A percentile compares a stretch with the other conserved stretches of the same genome.
Evolutionary conservation across 2,888 invertebrate species (phyloP).

Genomic region (Octonoba sinensis): DNA sequence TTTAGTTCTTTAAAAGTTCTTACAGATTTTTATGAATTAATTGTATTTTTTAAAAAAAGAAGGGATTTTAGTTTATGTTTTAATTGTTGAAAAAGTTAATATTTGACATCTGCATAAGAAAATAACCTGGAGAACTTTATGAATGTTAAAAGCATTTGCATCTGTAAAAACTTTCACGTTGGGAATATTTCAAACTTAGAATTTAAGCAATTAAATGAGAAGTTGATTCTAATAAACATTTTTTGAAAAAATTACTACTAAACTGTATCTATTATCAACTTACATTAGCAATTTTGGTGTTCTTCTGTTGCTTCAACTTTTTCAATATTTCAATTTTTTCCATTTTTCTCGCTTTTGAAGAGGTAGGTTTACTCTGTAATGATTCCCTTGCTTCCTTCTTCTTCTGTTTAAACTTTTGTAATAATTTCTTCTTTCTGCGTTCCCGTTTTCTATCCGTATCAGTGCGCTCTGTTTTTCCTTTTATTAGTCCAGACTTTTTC

Average conservation of each 20-base stretch:
- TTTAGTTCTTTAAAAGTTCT: no score
- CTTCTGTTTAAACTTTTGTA: constrained; percentile 72
- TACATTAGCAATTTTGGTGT: constrained; percentile 76
- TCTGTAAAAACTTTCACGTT: no score
- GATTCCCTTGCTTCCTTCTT: constrained; percentile 68
- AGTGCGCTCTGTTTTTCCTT: constrained; percentile 84
- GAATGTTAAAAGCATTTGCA: not conserved
- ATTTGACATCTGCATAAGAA: no score
- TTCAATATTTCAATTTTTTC: constrained; percentile 65
- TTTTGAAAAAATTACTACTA: not conserved
- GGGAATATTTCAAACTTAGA: no score
- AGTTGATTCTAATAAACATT: no score
- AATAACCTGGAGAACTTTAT: not conserved
- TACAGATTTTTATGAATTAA: no score
- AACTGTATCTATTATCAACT: constrained; percentile 69
- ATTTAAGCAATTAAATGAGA: no score
- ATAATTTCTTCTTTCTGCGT: constrained; percentile 85
- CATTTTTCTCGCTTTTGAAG: constrained; percentile 23
- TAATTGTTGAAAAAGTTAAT: no score
- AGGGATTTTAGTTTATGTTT: no score
- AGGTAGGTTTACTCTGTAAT: constrained; percentile 63
- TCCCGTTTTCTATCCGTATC: constrained; percentile 90
- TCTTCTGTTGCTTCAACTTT: constrained; percentile 73
- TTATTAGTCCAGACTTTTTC: constrained; percentile 73
- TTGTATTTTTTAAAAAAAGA: no score